Percentiles rank a stretch among this genome's conserved stretches.
These are phyloP conservation scores for Oryctolagus cuniculus DNA, from an alignment of 2,113 vertebrate species.

Conservation along the genomic window mOryCun1.1 NC_091438.1:87515501-87516000, in stretches of 20 bases:
- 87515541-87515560: constrained; percentile 2
- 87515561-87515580: not conserved
- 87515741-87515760: constrained; percentile 3
- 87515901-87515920: constrained; percentile 15
- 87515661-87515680: constrained; percentile 61
- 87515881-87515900: not conserved
- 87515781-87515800: not conserved
- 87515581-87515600: constrained; percentile 23
- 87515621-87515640: constrained; percentile 29
- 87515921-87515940: not conserved
- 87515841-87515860: not conserved
- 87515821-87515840: not conserved
- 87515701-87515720: constrained; percentile 38
- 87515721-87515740: constrained; percentile 12
- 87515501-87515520: constrained; percentile 4
- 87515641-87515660: constrained; percentile 61
- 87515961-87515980: not conserved
- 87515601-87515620: not conserved
- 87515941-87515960: not conserved
- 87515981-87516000: not conserved
- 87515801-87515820: not conserved
- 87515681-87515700: constrained; percentile 36
- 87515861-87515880: not conserved
- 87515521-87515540: not conserved
- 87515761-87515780: not conserved